Evolutionary conservation across 2,888 invertebrate genomes (phyloP).

Genomic region (Copidosoma aretas): DNA sequence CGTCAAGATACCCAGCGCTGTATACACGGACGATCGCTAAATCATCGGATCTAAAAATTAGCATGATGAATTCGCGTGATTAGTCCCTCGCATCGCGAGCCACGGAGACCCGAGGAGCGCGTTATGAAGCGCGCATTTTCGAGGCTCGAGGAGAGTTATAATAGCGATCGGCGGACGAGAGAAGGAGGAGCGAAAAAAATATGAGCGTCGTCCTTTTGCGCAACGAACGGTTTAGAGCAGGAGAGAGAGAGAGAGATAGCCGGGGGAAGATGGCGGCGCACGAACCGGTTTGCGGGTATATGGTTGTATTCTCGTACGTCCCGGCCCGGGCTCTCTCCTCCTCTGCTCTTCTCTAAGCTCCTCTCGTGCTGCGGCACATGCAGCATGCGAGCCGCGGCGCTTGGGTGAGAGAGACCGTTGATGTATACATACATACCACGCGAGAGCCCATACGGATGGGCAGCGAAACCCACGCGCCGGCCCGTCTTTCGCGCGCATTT

Average conservation of each 20-base stretch:
- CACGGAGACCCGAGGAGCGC: neutral
- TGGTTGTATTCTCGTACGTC: too few relatives aligned
- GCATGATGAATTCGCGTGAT: too few relatives aligned
- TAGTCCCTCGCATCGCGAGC: neutral
- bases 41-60: neutral
- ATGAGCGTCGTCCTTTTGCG: constrained; percentile 24
- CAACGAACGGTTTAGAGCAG: constrained; percentile 21
- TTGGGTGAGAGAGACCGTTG: too few relatives aligned
- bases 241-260: constrained; percentile 49
- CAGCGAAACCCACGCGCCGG: constrained; percentile 11
- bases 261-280: constrained; percentile 57
- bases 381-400: too few relatives aligned
- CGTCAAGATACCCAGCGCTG: constrained; percentile 13
- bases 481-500: constrained; percentile 21
- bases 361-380: constrained; percentile 3
- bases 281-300: constrained; percentile 52
- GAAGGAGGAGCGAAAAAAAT: constrained; percentile 7
- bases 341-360: neutral
- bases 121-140: neutral
- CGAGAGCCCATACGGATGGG: neutral
- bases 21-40: neutral
- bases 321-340: constrained; percentile 26
- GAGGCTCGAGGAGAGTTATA: neutral
- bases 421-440: neutral
- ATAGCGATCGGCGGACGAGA: constrained; percentile 1